phyloP scores from a whole-genome alignment of 2,113 vertebrate species.

The Gasterosteus nipponicus region DNA sequence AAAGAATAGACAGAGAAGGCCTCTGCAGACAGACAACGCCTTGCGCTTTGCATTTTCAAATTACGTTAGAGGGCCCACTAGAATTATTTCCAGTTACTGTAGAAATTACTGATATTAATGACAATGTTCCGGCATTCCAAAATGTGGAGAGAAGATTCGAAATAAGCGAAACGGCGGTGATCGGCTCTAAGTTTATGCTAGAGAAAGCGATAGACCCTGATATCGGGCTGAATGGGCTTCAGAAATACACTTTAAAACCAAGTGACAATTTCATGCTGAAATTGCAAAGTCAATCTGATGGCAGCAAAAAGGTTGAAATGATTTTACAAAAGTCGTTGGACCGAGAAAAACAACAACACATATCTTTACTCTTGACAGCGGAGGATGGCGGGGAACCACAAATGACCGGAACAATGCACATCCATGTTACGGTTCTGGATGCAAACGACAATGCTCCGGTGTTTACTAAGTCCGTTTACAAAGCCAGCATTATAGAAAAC shows the following conservation, averaged over 20 bases:
- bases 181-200: constrained; percentile 72
- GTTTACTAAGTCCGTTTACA: constrained; percentile 72
- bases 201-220: constrained; percentile 83
- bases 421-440: constrained; percentile 63
- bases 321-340: constrained; percentile 65
- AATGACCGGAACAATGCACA: constrained; percentile 54
- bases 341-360: constrained; percentile 47
- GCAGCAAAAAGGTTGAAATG: constrained; percentile 66
- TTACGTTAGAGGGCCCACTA: constrained; percentile 79
- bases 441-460: constrained; percentile 73
- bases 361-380: constrained; percentile 63
- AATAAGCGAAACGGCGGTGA: constrained; percentile 58
- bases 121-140: constrained; percentile 62
- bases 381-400: constrained; percentile 61
- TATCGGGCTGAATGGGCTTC: constrained; percentile 79
- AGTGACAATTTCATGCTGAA: constrained; percentile 72
- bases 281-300: constrained; percentile 51
- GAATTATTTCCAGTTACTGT: constrained; percentile 77
- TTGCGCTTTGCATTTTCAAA: constrained; percentile 80
- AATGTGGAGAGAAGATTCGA: constrained; percentile 57
- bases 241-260: constrained; percentile 76
- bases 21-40: constrained; percentile 77
- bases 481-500: constrained; percentile 72
- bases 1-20: constrained; percentile 83
- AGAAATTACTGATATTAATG: constrained; percentile 81